Conservation (phyloP, 2,113 vertebrate species). For the Pelobates fuscus region DNA sequence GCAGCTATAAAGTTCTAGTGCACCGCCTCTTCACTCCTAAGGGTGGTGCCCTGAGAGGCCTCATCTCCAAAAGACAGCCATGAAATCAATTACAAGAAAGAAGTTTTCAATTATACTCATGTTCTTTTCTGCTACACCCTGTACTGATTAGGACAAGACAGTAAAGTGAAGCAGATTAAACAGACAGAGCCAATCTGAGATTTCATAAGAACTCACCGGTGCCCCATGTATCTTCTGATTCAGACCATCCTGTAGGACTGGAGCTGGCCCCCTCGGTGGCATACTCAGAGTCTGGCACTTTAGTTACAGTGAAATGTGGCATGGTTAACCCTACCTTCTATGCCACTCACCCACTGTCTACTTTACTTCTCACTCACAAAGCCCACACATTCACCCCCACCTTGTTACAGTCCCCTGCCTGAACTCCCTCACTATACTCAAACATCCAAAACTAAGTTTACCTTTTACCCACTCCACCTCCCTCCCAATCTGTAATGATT, state of each 20-base stretch:
- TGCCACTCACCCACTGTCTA: background rate
- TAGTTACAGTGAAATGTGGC: conserved; percentile 69
- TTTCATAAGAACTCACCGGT: conserved; percentile 9
- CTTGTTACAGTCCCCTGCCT: background rate
- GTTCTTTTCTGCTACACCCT: too few relatives aligned
- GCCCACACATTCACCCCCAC: background rate
- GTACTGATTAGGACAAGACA: too few relatives aligned
- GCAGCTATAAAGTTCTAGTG: too few relatives aligned
- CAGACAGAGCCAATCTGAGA: background rate
- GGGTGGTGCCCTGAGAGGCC: too few relatives aligned
- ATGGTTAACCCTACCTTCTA: conserved; percentile 50
- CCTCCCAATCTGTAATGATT: background rate
- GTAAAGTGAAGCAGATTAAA: too few relatives aligned
- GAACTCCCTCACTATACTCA: background rate
- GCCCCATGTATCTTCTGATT: conserved; percentile 5
- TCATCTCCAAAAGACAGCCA: too few relatives aligned
- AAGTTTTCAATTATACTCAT: too few relatives aligned
- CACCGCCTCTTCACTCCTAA: too few relatives aligned
- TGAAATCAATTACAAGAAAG: too few relatives aligned
- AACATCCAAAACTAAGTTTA: background rate
- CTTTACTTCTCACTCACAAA: background rate
- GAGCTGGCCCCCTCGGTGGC: conserved; percentile 9
- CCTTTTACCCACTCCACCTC: background rate
- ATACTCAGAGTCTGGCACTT: conserved; percentile 62
- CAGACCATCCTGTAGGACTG: background rate